Evolutionary conservation across 2,888 invertebrate genomes (phyloP).

Genomic region (Myopa tessellatipennis): DNA sequence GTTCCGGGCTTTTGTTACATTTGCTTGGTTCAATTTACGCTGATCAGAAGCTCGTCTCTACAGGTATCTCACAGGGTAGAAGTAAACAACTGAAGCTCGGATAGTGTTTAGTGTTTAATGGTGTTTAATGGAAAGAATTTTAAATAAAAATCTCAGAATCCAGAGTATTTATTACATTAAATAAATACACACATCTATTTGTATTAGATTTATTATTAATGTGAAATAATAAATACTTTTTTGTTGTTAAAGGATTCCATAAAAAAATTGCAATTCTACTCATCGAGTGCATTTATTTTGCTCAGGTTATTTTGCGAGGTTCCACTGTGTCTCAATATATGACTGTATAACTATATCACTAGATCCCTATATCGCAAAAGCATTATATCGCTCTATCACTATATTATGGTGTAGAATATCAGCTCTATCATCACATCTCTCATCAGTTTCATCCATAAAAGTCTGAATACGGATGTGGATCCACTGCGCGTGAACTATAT

Average conservation of each 20-base stretch:
- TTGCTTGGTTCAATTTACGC: constrained; percentile 57
- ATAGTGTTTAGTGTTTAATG: too few relatives aligned
- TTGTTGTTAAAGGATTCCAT: neutral
- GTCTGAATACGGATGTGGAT: too few relatives aligned
- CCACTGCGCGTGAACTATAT: too few relatives aligned
- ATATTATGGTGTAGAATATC: too few relatives aligned
- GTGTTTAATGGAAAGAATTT: too few relatives aligned
- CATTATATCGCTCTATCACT: too few relatives aligned
- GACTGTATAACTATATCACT: too few relatives aligned
- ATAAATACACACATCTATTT: neutral
- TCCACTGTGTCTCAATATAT: constrained; percentile 48
- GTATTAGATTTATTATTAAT: neutral
- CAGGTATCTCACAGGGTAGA: constrained; percentile 97
- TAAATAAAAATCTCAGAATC: too few relatives aligned
- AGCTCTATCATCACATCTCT: neutral
- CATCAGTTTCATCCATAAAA: too few relatives aligned
- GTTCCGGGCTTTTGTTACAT: constrained; percentile 99
- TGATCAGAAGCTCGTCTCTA: constrained; percentile 99
- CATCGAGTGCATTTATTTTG: neutral
- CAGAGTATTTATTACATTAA: too few relatives aligned
- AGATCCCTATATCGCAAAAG: too few relatives aligned
- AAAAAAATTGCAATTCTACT: neutral
- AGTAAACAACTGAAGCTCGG: constrained; percentile 60
- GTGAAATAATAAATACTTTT: neutral
- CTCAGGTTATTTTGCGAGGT: constrained; percentile 48